Percentiles rank a stretch among this genome's conserved stretches.
Evolutionary conservation across 2,888 invertebrate species (phyloP).

Genomic region (Notodonta dromedarius): DNA sequence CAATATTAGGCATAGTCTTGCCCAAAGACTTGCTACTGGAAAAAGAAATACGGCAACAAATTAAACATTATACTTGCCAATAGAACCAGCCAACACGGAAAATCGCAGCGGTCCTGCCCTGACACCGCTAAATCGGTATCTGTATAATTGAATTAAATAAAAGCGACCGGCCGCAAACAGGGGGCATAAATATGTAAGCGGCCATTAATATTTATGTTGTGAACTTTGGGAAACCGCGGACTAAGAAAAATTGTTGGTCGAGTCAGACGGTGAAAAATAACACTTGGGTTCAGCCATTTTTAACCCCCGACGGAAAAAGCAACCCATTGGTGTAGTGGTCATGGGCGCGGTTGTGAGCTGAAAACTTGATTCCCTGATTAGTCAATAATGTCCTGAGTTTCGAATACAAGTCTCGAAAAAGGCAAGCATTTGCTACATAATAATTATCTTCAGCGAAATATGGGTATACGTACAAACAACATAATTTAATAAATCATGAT

Average conservation of each 20-base stretch:
- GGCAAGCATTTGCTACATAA: no score
- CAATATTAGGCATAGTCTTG: no score
- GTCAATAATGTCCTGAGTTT: no score
- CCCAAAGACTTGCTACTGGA: no score
- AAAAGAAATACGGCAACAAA: no score
- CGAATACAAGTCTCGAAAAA: no score
- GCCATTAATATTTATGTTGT: slow-evolving; percentile 50
- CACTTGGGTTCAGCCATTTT: background rate
- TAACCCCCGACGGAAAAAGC: background rate
- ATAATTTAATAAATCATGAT: no score
- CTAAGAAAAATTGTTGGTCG: slow-evolving; percentile 28
- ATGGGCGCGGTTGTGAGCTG: no score
- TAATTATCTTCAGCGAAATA: no score
- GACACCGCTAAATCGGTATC: slow-evolving; percentile 25
- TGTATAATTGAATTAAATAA: slow-evolving; percentile 49
- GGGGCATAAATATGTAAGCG: slow-evolving; percentile 49
- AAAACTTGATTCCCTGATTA: no score
- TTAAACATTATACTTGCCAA: background rate
- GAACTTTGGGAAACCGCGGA: slow-evolving; percentile 36
- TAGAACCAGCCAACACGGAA: background rate
- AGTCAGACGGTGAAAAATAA: slow-evolving; percentile 1
- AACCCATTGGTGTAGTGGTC: no score
- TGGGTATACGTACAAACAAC: no score
- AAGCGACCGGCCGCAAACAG: slow-evolving; percentile 27
- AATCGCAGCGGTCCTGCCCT: slow-evolving; percentile 13